Evolutionary conservation across 2,797 vertebrate species (phyloP).

Genomic region (Echeneis naucrates): DNA sequence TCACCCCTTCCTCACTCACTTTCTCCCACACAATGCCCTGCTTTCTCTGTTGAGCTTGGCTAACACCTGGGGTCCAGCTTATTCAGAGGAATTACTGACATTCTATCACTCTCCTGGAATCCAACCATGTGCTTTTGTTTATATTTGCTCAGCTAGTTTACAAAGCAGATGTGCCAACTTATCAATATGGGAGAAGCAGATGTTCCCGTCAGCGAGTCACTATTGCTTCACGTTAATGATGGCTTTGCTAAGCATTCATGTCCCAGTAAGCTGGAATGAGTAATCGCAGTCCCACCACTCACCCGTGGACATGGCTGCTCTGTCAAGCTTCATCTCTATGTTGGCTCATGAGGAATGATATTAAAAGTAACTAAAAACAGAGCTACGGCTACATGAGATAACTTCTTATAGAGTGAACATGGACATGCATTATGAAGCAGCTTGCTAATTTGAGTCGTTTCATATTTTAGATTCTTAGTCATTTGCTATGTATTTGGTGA

Average conservation of each 20-base stretch:
- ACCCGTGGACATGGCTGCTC: not conserved
- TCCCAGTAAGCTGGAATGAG: not conserved
- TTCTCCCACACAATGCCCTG: not conserved
- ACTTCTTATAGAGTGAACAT: no score
- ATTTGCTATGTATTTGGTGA: no score
- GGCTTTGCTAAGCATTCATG: not conserved
- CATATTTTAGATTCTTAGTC: no score
- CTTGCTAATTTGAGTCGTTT: no score
- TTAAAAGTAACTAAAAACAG: no score
- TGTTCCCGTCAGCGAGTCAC: not conserved
- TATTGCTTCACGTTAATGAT: not conserved
- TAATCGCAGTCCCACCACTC: not conserved
- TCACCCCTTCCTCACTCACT: conserved; percentile 13
- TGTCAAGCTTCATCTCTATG: no score
- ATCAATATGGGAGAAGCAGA: not conserved
- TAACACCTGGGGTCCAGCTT: not conserved
- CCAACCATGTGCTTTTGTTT: not conserved
- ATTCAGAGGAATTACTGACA: conserved; percentile 6
- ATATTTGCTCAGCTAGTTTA: not conserved
- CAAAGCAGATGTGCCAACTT: not conserved
- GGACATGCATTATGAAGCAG: no score
- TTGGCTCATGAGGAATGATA: no score
- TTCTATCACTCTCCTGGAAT: not conserved
- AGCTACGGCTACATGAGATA: no score
- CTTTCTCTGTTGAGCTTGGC: conserved; percentile 9